Base-by-base conservation (phyloP, 2,797 vertebrate genomes). In the Acanthurus leucopareius region DNA sequence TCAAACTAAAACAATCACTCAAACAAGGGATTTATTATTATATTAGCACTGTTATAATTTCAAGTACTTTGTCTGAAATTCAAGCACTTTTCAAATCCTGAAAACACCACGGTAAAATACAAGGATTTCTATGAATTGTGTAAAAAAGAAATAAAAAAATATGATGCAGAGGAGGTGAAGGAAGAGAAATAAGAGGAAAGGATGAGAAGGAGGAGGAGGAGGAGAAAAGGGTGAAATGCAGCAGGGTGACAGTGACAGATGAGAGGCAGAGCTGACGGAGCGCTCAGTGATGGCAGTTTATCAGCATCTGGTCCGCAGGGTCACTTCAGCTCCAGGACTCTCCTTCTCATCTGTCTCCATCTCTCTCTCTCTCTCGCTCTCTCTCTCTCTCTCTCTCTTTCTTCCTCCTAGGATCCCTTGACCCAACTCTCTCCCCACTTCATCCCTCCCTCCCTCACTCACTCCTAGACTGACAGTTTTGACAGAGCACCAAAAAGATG, bases 261-360 rank as follows among this genome's bases (percentile, higher is more conserved):
- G 88, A 87, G 84, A 85, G 79, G 19, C 38, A 48, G 89, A 80
- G 83, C 88, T 88, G 91, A 90, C 91, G 80, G 89, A 88, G 85
- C 54, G 77, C 79, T 86, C 86, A 72, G 88, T 82, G 84, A 93
- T 86, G 86, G 87, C 88, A 90, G 86, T 91, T 92, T 91, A 90
- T 92, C 90, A 90, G 85, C 77, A 87, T 79, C 73, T 86, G 87
- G 88, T 88, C 92, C 82, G 52, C 70, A 69, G 88, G 92, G 89
- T 94, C 89, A 91, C 84, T 71, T 69, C 85, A 83, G 87, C 86
- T 84, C 75, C 79, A 63, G 56, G 73, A 82, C 79, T 87, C 85
- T 58, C 72, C 74, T 64, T 68, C 81, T 87, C 86, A 86, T 92
- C 85, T 58, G 86, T 91, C 89, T 88, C 76, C 80, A 79, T 84